Evolutionary conservation across 2,113 vertebrate species (phyloP), one percentile per base, ranked within the genome.

Genomic region (Alexandromys fortis): DNA sequence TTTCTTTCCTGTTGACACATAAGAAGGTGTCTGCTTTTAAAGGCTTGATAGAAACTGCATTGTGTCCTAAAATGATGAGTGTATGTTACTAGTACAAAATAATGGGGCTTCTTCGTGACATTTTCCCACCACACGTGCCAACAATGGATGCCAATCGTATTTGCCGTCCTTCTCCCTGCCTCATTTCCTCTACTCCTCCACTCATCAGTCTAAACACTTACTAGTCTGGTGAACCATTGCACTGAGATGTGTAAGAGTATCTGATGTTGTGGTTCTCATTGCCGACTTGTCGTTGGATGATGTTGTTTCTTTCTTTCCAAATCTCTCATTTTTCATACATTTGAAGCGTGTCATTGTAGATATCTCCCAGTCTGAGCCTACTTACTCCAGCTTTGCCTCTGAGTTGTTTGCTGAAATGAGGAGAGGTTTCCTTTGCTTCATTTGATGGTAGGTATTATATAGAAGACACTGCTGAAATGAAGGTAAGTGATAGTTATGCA

Each of bases 231-330:
- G 0, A 61, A 4, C 7, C 0, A 16, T 87, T 42, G 17, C 42
- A 0, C 0, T 35, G 33, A 52, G 35, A 30, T 3, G 0, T 10
- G 0, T 0, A 65, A 65, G 42, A 81, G 45, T 38, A 38, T 91
- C 13, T 47, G 63, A 30, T 67, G 83, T 21, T 49, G 14, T 21
- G 47, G 2, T 70, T 82, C 26, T 92, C 52, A 72, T 55, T 92
- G 79, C 86, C 49, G 42, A 89, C 16, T 88, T 91, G 9, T 17
- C 19, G 86, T 94, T 86, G 55, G 65, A 35, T 65, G 79, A 3
- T 82, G 2, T 22, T 49, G 47, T 75, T 65, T 13, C 12, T 61
- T 73, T 67, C 28, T 49, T 38, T 12, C 24, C 12, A 45, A 58
- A 47, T 78, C 12, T 21, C 16, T 78, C 30, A 63, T 26, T 65